Evolutionary conservation across 2,888 invertebrate species (phyloP).

Genomic region (Heliconius cydno): DNA sequence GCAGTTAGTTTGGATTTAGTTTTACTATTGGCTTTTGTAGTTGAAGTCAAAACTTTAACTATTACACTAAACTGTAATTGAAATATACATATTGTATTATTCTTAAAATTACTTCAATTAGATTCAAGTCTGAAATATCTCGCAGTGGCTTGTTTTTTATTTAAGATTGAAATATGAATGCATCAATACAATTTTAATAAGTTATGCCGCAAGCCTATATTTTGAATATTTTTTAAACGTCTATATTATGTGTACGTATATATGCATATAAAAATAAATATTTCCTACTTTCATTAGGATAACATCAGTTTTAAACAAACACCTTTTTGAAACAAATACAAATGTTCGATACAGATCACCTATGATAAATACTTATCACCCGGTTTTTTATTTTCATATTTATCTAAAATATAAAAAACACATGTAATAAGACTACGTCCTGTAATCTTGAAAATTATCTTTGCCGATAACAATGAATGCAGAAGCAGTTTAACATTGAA

Average conservation of each 20-base stretch:
- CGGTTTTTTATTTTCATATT: neutral
- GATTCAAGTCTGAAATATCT: too few relatives aligned
- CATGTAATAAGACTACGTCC: neutral
- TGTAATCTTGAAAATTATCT: constrained; percentile 14
- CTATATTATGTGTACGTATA: neutral
- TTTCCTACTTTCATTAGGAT: neutral
- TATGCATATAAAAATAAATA: neutral
- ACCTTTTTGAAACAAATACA: neutral
- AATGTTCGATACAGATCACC: neutral
- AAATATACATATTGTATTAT: too few relatives aligned
- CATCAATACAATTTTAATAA: too few relatives aligned
- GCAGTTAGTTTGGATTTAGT: constrained; percentile 5
- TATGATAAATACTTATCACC: neutral
- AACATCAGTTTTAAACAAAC: neutral
- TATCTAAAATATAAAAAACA: neutral
- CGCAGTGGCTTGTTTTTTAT: too few relatives aligned
- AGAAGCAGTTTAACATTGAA: constrained; percentile 1
- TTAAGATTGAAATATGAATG: too few relatives aligned
- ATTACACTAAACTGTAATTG: neutral
- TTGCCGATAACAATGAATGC: constrained; percentile 11
- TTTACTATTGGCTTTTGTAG: neutral
- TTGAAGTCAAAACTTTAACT: neutral
- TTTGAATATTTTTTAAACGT: too few relatives aligned
- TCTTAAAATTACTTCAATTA: too few relatives aligned
- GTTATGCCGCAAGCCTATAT: too few relatives aligned